Base-by-base conservation (phyloP, 1,140 invertebrate species). In the Pseudachorutes palmiensis region DNA sequence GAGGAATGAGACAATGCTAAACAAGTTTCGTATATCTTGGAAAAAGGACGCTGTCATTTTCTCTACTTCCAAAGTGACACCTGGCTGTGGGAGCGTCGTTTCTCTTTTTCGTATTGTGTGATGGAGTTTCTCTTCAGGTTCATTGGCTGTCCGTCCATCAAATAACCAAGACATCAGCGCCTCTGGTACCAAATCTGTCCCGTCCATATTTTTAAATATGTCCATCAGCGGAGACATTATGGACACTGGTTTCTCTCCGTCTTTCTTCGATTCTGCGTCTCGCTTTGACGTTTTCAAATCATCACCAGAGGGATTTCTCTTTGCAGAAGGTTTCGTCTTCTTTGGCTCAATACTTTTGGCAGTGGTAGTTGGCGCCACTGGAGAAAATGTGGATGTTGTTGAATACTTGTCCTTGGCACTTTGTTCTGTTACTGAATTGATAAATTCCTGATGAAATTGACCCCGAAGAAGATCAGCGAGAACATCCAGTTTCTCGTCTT, bases 1-100 rank as follows among this genome's bases (percentile, higher is more conserved):
- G 3, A 55, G 51, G 51, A 55, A 55, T 9, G 51, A 55, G 24
- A 55, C 51, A 24, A 55, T 55, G 51, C 51, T 55, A 24, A 55
- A 55, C 9, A 55, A 22, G 51, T 24, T 55, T 24, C 24, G 9
- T 5, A 55, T 24, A 55, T 55, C 51, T 22, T 55, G 51, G 51
- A 55, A 5, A 55, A 55, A 55, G 51, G 51, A 55, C 12, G 5
- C 12, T 24, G 51, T 55, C 12, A 55, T 22, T 26, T 55, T 55
- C 5, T 24, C 51, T 22, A 55, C 24, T 3, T 55, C 51, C 12
- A 55, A 5, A n/a, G n/a, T n/a, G n/a, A n/a, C n/a, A n/a, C n/a
- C n/a, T n/a, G n/a, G n/a, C n/a, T n/a, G n/a, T n/a, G n/a, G n/a
- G n/a, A n/a, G n/a, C n/a, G n/a, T n/a, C n/a, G n/a, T n/a, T n/a